Evolutionary conservation across 2,797 vertebrate species (phyloP).

Genomic region (Oryzias dopingdopingensis): DNA sequence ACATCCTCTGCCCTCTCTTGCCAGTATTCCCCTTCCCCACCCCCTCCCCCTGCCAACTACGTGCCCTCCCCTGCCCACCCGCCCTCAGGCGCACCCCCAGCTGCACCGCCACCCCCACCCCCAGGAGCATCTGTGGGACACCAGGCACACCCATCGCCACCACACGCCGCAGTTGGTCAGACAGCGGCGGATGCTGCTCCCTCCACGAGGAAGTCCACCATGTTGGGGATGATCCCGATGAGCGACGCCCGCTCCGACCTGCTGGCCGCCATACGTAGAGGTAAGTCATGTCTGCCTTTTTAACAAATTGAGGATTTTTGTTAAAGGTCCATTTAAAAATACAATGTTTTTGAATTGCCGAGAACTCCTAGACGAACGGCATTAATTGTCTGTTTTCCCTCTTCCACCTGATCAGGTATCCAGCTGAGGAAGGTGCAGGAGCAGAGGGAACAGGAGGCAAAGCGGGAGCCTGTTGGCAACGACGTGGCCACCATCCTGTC

Average conservation of each 20-base stretch:
- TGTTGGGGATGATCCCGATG: constrained; percentile 86
- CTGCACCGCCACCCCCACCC: constrained; percentile 82
- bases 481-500: constrained; percentile 93
- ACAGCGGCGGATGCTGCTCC: constrained; percentile 55
- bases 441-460: constrained; percentile 90
- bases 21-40: constrained; percentile 71
- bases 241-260: constrained; percentile 90
- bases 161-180: constrained; percentile 58
- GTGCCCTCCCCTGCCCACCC: constrained; percentile 75
- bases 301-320: no score
- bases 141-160: constrained; percentile 62
- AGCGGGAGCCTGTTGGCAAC: constrained; percentile 89
- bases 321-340: no score
- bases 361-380: no score
- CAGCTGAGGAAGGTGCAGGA: constrained; percentile 92
- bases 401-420: constrained; percentile 75
- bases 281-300: constrained; percentile 50
- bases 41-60: constrained; percentile 72
- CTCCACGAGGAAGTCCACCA: constrained; percentile 76
- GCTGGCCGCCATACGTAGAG: constrained; percentile 88
- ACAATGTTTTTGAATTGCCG: no score
- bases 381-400: no score
- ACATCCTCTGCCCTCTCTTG: constrained; percentile 67
- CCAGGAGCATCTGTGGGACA: constrained; percentile 70
- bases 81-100: constrained; percentile 73